Conservation (phyloP, 2,888 invertebrate genomes). For the Drosophila parthenogenetica region DNA sequence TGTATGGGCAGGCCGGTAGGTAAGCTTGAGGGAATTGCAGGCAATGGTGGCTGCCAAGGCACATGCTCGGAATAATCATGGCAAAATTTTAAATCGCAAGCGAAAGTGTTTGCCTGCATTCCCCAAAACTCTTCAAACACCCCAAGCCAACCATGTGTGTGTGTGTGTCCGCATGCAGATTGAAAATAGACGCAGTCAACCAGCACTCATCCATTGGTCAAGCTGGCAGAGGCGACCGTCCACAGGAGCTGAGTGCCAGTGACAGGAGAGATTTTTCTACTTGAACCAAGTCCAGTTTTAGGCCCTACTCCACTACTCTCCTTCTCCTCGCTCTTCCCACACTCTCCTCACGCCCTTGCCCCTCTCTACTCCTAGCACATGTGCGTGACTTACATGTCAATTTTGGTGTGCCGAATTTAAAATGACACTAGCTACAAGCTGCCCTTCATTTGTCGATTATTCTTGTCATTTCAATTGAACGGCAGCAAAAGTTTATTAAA, state of each 20-base stretch:
- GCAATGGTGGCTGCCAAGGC: slow-evolving; percentile 45
- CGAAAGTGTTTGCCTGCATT: slow-evolving; percentile 75
- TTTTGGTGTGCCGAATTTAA: slow-evolving; percentile 32
- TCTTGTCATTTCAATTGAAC: not conserved
- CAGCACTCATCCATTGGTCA: slow-evolving; percentile 63
- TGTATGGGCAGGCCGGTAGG: not conserved
- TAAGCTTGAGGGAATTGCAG: slow-evolving; percentile 15
- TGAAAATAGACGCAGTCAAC: slow-evolving; percentile 73
- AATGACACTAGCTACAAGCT: slow-evolving; percentile 35
- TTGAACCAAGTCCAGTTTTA: slow-evolving; percentile 23
- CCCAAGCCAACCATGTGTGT: slow-evolving; percentile 18
- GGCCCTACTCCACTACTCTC: slow-evolving; percentile 10
- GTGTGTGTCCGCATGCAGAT: slow-evolving; percentile 54
- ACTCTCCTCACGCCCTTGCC: slow-evolving; percentile 5
- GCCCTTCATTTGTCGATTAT: slow-evolving; percentile 20
- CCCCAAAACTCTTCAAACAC: slow-evolving; percentile 7
- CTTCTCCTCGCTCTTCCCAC: slow-evolving; percentile 3
- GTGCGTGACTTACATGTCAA: slow-evolving; percentile 68
- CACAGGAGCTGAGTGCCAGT: slow-evolving; percentile 37
- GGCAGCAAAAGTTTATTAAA: not conserved
- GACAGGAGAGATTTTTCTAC: slow-evolving; percentile 51
- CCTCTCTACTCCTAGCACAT: slow-evolving; percentile 16
- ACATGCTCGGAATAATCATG: slow-evolving; percentile 82
- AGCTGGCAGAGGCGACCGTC: slow-evolving; percentile 36
- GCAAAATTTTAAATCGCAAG: slow-evolving; percentile 79